Base-by-base conservation (phyloP, 1,140 invertebrate species). In the Drosophila sproati region DNA sequence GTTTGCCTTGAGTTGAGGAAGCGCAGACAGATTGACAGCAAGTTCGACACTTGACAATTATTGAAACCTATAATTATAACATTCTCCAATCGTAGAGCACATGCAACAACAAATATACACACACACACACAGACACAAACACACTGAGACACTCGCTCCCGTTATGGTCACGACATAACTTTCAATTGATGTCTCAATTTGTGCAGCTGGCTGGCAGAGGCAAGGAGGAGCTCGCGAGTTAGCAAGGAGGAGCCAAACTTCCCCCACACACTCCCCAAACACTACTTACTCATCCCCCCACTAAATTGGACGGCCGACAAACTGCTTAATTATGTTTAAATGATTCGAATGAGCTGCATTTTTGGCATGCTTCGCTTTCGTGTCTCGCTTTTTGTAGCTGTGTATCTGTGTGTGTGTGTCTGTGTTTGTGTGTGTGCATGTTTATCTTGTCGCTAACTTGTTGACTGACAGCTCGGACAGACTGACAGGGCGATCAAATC, bases 131-230 rank as follows among this genome's bases (percentile, higher is more conserved):
- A 41, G 8, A 32, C 5, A 63, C 28, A 31, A 12, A 34, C 59
- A 63, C 73, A 48, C 32, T 20, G 20, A 20, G 20, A 20, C 74
- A 79, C 57, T 69, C 10, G 52, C 70, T 69, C 56, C 54, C 57
- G 61, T 72, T 77, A 67, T 73, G 55, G 74, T 29, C 39, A 35
- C n/a, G 47, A 43, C 39, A 77, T 73, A 77, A 66, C 62, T 73
- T 77, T 74, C 63, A 87, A 82, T 85, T 85, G 82, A 85, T 85
- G 82, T 86, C 82, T 85, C 82, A 85, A 86, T 86, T 78, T 61
- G 69, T 71, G 39, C 52, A 12, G 28, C 5, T 10, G 61, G 7
- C 4, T 20, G 20, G 2, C 6, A 7, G 43, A 32, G 60, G 35
- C 64, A 43, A 74, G 60, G 39, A 31, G 47, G 7, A 12, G 8